These are phyloP conservation scores for Leptobrachium ailaonicum DNA, from an alignment of 2,113 vertebrate genomes.

Conservation along the genomic window DNA sequence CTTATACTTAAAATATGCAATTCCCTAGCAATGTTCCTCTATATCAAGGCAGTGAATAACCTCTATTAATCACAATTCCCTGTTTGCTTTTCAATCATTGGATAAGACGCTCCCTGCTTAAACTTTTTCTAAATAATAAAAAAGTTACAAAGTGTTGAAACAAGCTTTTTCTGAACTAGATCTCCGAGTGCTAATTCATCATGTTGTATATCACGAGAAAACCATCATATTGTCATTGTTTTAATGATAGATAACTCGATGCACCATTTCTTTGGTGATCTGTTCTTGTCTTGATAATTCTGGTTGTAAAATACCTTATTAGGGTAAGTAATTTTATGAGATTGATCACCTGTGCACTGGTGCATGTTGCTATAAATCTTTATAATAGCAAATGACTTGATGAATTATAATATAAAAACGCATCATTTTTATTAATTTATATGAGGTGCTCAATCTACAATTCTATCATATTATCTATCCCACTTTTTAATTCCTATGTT, in stretches of 20 bases:
- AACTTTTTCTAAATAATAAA: slow-evolving; percentile 1
- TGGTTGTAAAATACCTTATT: slow-evolving; percentile 55
- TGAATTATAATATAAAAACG: slow-evolving; percentile 31
- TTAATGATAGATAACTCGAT: slow-evolving; percentile 50
- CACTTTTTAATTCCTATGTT: neutral
- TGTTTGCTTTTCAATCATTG: too few species aligned
- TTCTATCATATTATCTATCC: neutral
- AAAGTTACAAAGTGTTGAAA: slow-evolving; percentile 1
- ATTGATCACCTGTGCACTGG: slow-evolving; percentile 50
- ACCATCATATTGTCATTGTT: slow-evolving; percentile 39
- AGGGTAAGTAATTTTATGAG: slow-evolving; percentile 43
- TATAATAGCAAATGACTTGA: neutral
- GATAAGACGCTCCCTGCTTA: neutral
- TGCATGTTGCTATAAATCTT: neutral
- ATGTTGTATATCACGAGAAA: slow-evolving; percentile 23
- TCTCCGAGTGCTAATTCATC: slow-evolving; percentile 45
- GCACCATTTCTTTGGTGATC: slow-evolving; percentile 49
- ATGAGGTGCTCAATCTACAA: slow-evolving; percentile 10
- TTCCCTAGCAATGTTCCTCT: too few species aligned
- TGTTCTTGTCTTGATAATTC: slow-evolving; percentile 49
- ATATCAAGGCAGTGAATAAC: too few species aligned
- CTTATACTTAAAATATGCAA: too few species aligned
- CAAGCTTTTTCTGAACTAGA: slow-evolving; percentile 13
- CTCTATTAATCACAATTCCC: too few species aligned
- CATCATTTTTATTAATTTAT: slow-evolving; percentile 39